phyloP scores from a whole-genome alignment of 2,113 vertebrate genomes.

The Rhea americana region DNA sequence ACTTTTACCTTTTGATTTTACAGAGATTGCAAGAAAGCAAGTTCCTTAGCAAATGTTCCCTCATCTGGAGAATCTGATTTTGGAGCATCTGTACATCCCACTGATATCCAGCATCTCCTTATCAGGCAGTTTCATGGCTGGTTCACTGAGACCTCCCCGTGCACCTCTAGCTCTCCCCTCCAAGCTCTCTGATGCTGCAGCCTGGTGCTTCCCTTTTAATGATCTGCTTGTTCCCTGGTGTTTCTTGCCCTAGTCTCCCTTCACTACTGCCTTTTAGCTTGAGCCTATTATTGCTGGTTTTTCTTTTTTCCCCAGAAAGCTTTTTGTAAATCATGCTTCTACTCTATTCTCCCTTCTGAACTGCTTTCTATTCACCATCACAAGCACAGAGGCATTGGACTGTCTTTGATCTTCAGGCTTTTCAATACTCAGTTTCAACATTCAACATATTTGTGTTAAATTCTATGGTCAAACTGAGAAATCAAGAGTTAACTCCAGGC shows the following conservation, averaged over 20 bases:
- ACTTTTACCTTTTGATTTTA: not conserved
- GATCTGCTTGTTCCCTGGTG: not conserved
- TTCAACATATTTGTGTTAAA: not conserved
- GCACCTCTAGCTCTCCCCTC: not conserved
- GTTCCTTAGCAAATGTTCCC: not conserved
- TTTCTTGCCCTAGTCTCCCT: not conserved
- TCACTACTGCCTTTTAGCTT: not conserved
- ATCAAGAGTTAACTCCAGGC: not conserved
- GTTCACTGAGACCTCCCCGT: not conserved
- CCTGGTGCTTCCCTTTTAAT: not conserved
- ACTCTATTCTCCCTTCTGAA: not conserved
- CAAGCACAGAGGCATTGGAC: not conserved
- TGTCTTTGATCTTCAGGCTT: not conserved
- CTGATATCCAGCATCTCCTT: not conserved
- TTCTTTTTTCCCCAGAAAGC: not conserved
- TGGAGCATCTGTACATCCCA: not conserved
- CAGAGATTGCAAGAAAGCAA: not conserved
- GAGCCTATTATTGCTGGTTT: not conserved
- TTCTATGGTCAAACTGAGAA: not conserved
- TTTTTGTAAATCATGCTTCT: not conserved
- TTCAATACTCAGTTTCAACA: not conserved
- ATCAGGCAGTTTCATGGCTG: not conserved
- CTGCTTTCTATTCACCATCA: not conserved
- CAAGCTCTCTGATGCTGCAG: not conserved
- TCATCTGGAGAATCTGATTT: not conserved